Evolutionary conservation across 2,888 invertebrate species (phyloP).

Genomic region (Scaptomyza parva): DNA sequence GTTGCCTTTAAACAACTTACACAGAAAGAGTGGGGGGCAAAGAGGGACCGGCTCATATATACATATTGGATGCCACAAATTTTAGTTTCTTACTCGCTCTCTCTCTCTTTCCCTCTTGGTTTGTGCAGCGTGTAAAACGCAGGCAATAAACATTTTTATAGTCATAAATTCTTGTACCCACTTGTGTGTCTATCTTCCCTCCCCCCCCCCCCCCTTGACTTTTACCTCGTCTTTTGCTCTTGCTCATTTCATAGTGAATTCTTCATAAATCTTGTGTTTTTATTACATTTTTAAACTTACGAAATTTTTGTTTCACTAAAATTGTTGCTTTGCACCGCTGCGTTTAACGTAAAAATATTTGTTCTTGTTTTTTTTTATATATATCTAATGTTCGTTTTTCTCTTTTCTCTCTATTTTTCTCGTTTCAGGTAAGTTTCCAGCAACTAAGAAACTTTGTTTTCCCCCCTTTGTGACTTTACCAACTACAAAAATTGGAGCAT

Average conservation of each 20-base stretch:
- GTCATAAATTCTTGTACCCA: conserved; percentile 67
- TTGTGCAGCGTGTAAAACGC: conserved; percentile 40
- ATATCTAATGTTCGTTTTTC: conserved; percentile 67
- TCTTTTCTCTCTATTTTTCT: conserved; percentile 31
- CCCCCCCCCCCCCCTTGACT: no score
- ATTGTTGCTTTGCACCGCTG: conserved; percentile 26
- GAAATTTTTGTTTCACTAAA: conserved; percentile 44
- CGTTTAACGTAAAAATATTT: conserved; percentile 34
- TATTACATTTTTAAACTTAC: conserved; percentile 71
- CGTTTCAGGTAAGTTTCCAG: conserved; percentile 74
- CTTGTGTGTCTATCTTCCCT: conserved; percentile 33
- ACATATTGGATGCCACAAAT: conserved; percentile 13
- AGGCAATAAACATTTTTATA: conserved; percentile 78
- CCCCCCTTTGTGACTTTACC: background rate
- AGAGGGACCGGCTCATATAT: background rate
- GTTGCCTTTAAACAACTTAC: conserved; percentile 29
- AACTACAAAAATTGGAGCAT: conserved; percentile 6
- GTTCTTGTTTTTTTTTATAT: conserved; percentile 39
- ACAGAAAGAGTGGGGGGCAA: background rate
- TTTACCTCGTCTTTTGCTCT: background rate
- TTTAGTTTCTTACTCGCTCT: conserved; percentile 4
- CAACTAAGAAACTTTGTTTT: background rate
- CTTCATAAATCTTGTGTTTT: conserved; percentile 76
- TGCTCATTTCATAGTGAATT: conserved; percentile 60
- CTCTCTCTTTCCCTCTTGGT: conserved; percentile 1